phyloP scores from a whole-genome alignment of 1,140 invertebrate genomes.

The Formica selysi region DNA sequence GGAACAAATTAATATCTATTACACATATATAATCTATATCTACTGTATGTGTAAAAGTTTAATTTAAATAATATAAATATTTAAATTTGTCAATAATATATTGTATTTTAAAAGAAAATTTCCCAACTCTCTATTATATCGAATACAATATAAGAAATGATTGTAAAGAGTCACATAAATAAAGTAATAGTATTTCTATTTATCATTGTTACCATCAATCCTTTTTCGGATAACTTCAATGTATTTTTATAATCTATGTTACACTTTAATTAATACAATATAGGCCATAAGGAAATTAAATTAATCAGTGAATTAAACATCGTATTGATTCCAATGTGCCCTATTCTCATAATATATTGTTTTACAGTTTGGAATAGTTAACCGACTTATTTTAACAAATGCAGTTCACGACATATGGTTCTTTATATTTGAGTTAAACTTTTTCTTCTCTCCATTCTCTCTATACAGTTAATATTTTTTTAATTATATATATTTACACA shows the following conservation, averaged over 20 bases:
- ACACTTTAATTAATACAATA: conserved; percentile 52
- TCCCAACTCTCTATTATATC: background rate
- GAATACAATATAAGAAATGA: conserved; percentile 24
- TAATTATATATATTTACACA: conserved; percentile 48
- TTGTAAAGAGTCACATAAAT: conserved; percentile 29
- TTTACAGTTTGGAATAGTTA: conserved; percentile 46
- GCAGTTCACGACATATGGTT: conserved; percentile 43
- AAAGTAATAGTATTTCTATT: conserved; percentile 17
- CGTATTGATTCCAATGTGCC: conserved; percentile 10
- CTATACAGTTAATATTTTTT: conserved; percentile 25
- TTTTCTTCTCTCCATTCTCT: conserved; percentile 3
- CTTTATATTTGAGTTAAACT: conserved; percentile 42
- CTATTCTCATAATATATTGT: conserved; percentile 30
- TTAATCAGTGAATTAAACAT: conserved; percentile 46
- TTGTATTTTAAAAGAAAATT: background rate
- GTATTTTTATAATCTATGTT: conserved; percentile 53
- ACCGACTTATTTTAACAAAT: conserved; percentile 53
- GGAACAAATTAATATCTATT: conserved; percentile 14
- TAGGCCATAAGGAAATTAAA: conserved; percentile 53
- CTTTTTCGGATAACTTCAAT: conserved; percentile 42
- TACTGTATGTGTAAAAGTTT: conserved; percentile 31
- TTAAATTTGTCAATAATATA: conserved; percentile 6
- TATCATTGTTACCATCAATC: conserved; percentile 10
- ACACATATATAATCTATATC: background rate
- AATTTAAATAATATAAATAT: conserved; percentile 41